These are phyloP conservation scores for Nothoprocta pentlandii DNA, from an alignment of 2,113 vertebrate species.

Conservation along the genomic window DNA sequence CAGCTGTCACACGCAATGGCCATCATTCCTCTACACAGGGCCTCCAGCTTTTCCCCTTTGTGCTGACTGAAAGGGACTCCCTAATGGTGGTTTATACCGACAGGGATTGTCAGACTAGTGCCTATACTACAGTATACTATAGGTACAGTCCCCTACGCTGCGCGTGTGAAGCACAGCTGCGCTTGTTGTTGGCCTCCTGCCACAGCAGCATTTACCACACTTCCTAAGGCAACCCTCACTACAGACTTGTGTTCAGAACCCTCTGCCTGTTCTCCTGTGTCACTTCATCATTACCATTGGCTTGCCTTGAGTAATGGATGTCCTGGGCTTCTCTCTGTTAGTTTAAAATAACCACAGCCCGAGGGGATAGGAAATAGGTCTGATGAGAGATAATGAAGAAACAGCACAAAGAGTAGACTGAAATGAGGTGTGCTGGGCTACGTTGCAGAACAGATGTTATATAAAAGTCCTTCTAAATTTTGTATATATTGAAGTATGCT, in stretches of 20 bases:
- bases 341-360: background rate
- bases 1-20: rapidly evolving
- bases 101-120: background rate
- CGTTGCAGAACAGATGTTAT: background rate
- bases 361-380: background rate
- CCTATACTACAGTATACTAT: background rate
- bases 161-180: background rate
- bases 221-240: background rate
- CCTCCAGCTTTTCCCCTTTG: background rate
- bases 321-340: background rate
- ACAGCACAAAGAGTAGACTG: background rate
- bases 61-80: background rate
- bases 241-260: background rate
- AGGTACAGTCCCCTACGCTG: background rate
- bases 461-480: background rate
- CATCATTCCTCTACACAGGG: background rate
- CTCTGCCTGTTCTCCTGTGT: background rate
- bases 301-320: background rate
- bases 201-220: background rate
- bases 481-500: background rate
- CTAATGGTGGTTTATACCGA: rapidly evolving
- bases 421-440: background rate
- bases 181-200: background rate
- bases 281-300: background rate
- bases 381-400: background rate